These are phyloP conservation scores for Marronus borbonicus DNA, from an alignment of 2,888 invertebrate genomes.

Conservation along the genomic window DNA sequence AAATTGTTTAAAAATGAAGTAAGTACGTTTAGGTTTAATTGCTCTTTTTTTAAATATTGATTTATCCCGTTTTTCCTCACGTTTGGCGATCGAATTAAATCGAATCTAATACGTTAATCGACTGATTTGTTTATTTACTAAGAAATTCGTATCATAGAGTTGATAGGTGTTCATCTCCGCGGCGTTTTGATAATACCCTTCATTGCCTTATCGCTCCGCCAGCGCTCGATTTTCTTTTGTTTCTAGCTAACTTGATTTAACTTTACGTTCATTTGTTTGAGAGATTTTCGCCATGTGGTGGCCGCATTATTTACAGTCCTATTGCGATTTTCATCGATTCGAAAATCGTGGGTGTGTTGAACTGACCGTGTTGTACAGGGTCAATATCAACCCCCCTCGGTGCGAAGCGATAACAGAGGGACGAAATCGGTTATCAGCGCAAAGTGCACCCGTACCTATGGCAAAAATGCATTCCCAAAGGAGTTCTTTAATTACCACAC, in stretches of 20 bases:
- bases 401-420: not conserved
- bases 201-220: not conserved
- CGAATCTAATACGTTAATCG: not conserved
- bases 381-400: constrained; percentile 55
- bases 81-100: not conserved
- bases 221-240: not conserved
- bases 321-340: constrained; percentile 66
- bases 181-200: not conserved
- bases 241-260: not conserved
- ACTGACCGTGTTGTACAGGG: constrained; percentile 58
- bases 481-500: too few relatives aligned
- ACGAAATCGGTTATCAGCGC: not conserved
- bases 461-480: not conserved
- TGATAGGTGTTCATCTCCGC: not conserved
- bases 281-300: constrained; percentile 17
- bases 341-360: constrained; percentile 67
- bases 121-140: too few relatives aligned
- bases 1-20: constrained; percentile 63
- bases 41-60: constrained; percentile 30
- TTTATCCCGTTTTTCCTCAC: not conserved
- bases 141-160: too few relatives aligned
- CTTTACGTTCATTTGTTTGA: not conserved
- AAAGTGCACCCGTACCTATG: too few relatives aligned
- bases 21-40: constrained; percentile 52
- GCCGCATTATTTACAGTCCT: not conserved